phyloP scores from a whole-genome alignment of 2,888 invertebrate species.

The Pediacus dermestoides region DNA sequence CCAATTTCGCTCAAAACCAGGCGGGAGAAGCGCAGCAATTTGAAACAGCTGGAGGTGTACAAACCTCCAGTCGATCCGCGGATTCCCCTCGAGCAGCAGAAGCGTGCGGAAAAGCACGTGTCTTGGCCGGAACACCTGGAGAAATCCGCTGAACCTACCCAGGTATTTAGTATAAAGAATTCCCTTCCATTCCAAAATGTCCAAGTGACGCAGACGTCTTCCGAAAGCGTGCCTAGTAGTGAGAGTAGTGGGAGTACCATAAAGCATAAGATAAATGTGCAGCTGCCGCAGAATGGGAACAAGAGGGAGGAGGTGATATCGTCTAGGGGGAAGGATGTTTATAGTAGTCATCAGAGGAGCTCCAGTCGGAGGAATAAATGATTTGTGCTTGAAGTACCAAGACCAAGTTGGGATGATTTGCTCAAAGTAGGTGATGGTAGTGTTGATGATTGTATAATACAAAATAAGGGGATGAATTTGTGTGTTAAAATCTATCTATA shows the following conservation, averaged over 20 bases:
- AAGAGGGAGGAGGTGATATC: no score
- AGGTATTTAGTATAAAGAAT: slow-evolving; percentile 17
- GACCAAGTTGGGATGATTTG: no score
- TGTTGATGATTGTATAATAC: no score
- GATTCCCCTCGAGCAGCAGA: slow-evolving; percentile 45
- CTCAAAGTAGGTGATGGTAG: no score
- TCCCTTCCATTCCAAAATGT: slow-evolving; percentile 31
- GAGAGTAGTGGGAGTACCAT: slow-evolving; percentile 26
- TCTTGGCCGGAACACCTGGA: slow-evolving; percentile 8
- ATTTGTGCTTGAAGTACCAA: no score
- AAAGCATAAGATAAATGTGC: slow-evolving; percentile 31
- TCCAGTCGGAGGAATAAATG: no score
- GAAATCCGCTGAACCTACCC: background rate
- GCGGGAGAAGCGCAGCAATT: slow-evolving; percentile 22
- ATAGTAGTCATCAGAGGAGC: no score
- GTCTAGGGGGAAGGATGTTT: no score
- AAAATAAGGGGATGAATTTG: no score
- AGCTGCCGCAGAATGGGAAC: slow-evolving; percentile 10
- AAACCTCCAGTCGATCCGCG: slow-evolving; percentile 48
- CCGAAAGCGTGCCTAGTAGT: slow-evolving; percentile 30
- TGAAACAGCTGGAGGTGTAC: slow-evolving; percentile 33
- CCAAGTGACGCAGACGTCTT: slow-evolving; percentile 25
- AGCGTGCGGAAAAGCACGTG: slow-evolving; percentile 20
- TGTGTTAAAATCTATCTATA: no score
- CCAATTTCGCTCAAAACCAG: slow-evolving; percentile 35